A percentile compares a stretch with the other conserved stretches of the same genome.
Evolutionary conservation across 2,888 invertebrate genomes (phyloP).

Genomic region (Sympetrum striolatum): DNA sequence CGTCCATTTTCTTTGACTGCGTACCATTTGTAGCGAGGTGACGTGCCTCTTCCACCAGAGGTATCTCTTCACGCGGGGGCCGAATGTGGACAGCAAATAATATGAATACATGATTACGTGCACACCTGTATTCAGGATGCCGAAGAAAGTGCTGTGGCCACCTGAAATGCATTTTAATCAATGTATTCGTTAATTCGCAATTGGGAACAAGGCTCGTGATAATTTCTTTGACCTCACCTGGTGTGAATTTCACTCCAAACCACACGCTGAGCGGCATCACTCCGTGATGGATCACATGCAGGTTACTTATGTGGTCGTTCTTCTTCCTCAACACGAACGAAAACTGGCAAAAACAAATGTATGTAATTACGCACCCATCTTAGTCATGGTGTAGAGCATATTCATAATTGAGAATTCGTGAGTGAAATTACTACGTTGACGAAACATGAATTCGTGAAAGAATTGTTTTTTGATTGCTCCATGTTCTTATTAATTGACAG

Average conservation of each 20-base stretch:
- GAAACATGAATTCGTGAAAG: too few species aligned
- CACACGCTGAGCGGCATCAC: slow-evolving; percentile 98
- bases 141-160: slow-evolving; percentile 64
- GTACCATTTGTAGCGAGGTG: slow-evolving; percentile 63
- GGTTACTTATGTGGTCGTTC: slow-evolving; percentile 87
- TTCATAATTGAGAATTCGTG: too few species aligned
- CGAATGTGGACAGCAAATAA: slow-evolving; percentile 63
- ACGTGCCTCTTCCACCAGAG: slow-evolving; percentile 66
- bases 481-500: too few species aligned
- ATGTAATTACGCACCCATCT: too few species aligned
- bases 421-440: too few species aligned
- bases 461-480: too few species aligned
- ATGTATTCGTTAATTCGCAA: too few species aligned
- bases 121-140: slow-evolving; percentile 62
- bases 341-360: slow-evolving; percentile 66
- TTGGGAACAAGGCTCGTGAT: too few species aligned
- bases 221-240: too few species aligned
- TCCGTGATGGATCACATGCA: slow-evolving; percentile 96
- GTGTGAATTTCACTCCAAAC: slow-evolving; percentile 96
- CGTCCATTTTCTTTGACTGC: slow-evolving; percentile 24
- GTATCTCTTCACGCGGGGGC: slow-evolving; percentile 61
- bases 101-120: slow-evolving; percentile 65
- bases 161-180: slow-evolving; percentile 53
- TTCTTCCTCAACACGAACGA: slow-evolving; percentile 96
- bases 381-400: too few species aligned